These are phyloP conservation scores for Ruditapes philippinarum DNA, from an alignment of 1,140 invertebrate genomes.

Conservation along the genomic window DNA sequence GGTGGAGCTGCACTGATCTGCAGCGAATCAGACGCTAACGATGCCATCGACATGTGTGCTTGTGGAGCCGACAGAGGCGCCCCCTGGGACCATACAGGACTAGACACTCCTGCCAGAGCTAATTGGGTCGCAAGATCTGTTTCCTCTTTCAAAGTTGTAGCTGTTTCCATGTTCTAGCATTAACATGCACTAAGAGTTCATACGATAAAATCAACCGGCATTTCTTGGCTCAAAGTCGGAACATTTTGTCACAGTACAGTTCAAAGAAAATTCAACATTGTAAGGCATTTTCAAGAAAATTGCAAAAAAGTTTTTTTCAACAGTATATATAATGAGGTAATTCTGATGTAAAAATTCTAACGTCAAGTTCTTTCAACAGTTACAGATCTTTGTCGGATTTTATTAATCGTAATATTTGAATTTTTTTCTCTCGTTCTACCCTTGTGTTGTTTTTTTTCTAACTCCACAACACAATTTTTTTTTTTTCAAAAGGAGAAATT, in stretches of 20 bases:
- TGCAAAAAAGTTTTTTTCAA: too few relatives aligned
- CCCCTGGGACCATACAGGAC: slow-evolving; percentile 29
- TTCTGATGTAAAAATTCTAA: too few relatives aligned
- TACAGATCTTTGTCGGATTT: too few relatives aligned
- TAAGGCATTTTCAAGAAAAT: neutral
- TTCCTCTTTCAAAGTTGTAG: slow-evolving; percentile 29
- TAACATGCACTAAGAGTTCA: neutral
- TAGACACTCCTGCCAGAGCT: slow-evolving; percentile 4
- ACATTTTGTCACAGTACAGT: neutral
- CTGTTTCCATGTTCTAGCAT: neutral
- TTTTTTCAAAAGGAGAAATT: too few relatives aligned
- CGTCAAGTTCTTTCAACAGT: too few relatives aligned
- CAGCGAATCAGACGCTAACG: neutral
- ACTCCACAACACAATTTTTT: too few relatives aligned
- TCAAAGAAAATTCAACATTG: neutral
- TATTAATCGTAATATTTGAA: too few relatives aligned
- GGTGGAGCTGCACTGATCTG: slow-evolving; percentile 39
- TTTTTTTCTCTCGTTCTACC: too few relatives aligned
- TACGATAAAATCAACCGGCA: neutral
- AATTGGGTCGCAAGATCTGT: slow-evolving; percentile 23
- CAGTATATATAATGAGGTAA: too few relatives aligned
- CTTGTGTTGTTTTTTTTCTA: too few relatives aligned
- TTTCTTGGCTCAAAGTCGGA: neutral
- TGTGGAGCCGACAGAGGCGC: slow-evolving; percentile 28
- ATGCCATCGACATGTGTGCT: slow-evolving; percentile 55